Evolutionary conservation across 2,113 vertebrate species (phyloP).

Genomic region (Probosciger aterrimus): DNA sequence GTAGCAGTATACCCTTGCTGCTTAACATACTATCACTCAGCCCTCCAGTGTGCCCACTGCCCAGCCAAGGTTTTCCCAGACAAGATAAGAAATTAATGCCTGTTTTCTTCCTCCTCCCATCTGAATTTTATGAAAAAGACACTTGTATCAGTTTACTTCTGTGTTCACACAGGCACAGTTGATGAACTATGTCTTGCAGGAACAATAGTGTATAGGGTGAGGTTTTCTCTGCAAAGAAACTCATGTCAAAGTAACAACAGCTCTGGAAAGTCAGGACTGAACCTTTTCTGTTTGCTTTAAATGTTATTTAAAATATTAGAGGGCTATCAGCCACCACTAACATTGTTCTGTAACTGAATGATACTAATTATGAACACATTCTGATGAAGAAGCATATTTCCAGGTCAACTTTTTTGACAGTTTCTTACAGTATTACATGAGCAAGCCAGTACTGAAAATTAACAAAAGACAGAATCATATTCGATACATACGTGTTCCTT

Average conservation of each 20-base stretch:
- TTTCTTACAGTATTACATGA: neutral
- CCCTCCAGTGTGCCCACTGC: neutral
- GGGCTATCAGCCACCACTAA: neutral
- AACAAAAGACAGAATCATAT: neutral
- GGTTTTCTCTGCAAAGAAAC: neutral
- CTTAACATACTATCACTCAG: neutral
- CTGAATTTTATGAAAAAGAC: neutral
- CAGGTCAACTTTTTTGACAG: neutral
- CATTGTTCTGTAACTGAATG: neutral
- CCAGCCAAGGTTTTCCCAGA: neutral
- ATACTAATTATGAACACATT: neutral
- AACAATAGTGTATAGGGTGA: neutral
- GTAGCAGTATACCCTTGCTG: neutral
- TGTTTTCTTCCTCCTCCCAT: neutral
- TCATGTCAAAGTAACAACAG: neutral
- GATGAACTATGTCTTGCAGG: neutral
- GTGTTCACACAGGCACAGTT: neutral
- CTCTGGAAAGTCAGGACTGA: neutral
- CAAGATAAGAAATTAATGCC: neutral
- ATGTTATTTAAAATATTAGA: neutral
- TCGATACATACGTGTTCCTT: neutral
- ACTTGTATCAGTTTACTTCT: neutral
- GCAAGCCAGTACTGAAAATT: neutral
- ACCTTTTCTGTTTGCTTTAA: neutral
- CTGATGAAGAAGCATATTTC: neutral